Evolutionary conservation across 2,113 vertebrate species (phyloP).

Genomic region (Scortum barcoo): DNA sequence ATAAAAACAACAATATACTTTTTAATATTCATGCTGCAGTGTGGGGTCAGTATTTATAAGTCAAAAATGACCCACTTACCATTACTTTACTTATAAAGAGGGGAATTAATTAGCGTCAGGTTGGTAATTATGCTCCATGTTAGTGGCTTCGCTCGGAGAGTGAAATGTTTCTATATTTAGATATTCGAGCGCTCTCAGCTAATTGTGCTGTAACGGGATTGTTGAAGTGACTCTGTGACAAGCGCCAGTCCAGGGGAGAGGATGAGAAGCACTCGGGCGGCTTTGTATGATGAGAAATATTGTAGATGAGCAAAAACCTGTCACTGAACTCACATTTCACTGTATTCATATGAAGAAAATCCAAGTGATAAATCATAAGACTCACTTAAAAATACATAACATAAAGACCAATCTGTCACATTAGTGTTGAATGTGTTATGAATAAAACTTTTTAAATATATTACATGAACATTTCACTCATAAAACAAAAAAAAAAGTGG

Average conservation of each 20-base stretch:
- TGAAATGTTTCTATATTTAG: constrained; percentile 19
- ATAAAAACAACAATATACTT: neutral
- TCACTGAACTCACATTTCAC: neutral
- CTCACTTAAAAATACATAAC: neutral
- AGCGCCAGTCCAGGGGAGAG: neutral
- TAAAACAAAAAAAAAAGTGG: no score
- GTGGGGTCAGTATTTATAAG: constrained; percentile 17
- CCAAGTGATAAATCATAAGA: no score
- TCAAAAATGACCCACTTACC: constrained; percentile 14
- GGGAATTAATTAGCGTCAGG: constrained; percentile 24
- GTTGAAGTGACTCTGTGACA: constrained; percentile 11
- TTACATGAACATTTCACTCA: neutral
- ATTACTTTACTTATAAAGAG: constrained; percentile 24
- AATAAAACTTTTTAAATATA: neutral
- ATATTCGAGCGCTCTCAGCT: constrained; percentile 16
- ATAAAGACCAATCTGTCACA: no score
- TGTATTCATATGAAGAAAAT: neutral
- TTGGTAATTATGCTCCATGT: constrained; percentile 36
- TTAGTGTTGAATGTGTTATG: neutral
- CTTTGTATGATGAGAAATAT: neutral
- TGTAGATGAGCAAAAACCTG: neutral
- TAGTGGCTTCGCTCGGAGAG: constrained; percentile 8
- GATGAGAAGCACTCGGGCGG: neutral
- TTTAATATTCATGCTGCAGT: neutral
- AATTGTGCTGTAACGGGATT: neutral